Evolutionary conservation across 2,888 invertebrate genomes (phyloP).

Genomic region (Nymphalis polychloros): DNA sequence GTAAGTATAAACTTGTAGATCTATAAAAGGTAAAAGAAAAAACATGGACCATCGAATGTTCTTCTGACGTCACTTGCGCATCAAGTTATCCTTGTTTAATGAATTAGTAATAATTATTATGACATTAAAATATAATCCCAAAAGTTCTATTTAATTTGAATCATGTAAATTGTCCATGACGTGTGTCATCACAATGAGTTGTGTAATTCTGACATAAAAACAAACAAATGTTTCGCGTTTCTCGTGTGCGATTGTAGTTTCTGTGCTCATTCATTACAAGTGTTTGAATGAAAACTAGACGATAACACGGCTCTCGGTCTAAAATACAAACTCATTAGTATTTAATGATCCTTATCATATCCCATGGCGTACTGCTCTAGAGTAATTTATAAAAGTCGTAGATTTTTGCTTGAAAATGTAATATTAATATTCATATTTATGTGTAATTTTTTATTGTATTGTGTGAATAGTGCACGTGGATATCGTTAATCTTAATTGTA

Average conservation of each 20-base stretch:
- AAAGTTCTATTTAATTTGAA: slow-evolving; percentile 17
- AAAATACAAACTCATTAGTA: neutral
- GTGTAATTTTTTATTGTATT: neutral
- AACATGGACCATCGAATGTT: no score
- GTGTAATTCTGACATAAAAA: slow-evolving; percentile 4
- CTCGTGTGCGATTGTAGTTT: neutral
- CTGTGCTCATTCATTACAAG: neutral
- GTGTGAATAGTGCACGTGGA: neutral
- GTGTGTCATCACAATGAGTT: slow-evolving; percentile 24
- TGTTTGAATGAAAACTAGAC: neutral
- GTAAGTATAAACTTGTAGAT: no score
- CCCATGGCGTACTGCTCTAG: neutral
- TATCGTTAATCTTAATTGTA: neutral
- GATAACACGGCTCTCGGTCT: neutral
- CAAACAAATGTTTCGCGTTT: neutral
- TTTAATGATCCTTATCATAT: neutral
- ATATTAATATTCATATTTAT: neutral
- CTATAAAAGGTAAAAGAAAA: no score
- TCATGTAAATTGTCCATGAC: slow-evolving; percentile 22
- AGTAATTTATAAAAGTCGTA: neutral
- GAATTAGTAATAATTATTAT: neutral
- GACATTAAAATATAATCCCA: neutral
- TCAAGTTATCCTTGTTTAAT: no score
- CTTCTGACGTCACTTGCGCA: no score
- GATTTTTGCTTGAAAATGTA: neutral